Evolutionary conservation across 2,113 vertebrate species (phyloP).

Genomic region (Egretta garzetta): DNA sequence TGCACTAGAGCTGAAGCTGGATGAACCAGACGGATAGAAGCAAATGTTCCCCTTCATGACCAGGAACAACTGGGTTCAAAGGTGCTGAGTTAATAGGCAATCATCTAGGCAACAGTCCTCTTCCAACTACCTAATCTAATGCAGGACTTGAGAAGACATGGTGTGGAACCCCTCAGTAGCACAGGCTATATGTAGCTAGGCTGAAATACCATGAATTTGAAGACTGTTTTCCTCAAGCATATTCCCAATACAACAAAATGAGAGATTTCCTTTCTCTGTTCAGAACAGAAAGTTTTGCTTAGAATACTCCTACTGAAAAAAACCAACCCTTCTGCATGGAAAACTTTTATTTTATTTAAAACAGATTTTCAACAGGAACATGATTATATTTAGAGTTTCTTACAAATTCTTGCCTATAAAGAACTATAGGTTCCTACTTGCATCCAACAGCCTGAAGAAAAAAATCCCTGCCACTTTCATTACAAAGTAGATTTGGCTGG

Average conservation of each 20-base stretch:
- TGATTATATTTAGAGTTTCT: not conserved
- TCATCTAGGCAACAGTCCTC: not conserved
- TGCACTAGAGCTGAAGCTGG: not conserved
- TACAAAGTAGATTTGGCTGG: not conserved
- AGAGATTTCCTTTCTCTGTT: constrained; percentile 21
- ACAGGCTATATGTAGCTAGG: not conserved
- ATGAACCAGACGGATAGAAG: not conserved
- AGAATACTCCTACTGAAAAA: not conserved
- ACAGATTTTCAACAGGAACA: constrained; percentile 32
- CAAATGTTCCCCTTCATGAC: not conserved
- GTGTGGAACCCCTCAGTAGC: not conserved
- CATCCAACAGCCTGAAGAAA: not conserved
- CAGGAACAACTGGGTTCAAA: not conserved
- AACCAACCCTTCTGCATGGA: not conserved
- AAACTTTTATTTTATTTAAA: constrained; percentile 33
- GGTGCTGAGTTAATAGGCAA: not conserved
- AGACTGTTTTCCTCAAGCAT: not conserved
- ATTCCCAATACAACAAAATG: constrained; percentile 20
- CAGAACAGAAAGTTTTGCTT: constrained; percentile 32
- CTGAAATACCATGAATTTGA: not conserved
- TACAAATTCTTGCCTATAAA: not conserved
- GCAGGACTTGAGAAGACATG: not conserved
- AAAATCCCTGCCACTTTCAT: not conserved
- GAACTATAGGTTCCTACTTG: not conserved
- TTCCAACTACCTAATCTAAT: not conserved